phyloP scores from a whole-genome alignment of 2,797 vertebrate species.

The Alectoris magna region DNA sequence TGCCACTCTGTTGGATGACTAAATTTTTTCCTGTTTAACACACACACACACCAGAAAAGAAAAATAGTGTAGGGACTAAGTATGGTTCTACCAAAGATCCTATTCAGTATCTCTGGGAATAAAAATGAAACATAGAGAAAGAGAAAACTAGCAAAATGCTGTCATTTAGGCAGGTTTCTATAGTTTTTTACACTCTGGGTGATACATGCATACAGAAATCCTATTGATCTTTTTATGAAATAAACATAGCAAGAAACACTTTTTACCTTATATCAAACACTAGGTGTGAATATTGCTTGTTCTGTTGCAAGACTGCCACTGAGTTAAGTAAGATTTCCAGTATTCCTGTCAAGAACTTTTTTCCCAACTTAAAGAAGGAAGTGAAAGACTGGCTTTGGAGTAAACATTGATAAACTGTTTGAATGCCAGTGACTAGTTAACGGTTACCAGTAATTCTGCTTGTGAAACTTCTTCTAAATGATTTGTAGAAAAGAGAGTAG shows the following conservation, averaged over 20 bases:
- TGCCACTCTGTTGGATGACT: not conserved
- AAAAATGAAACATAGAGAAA: not conserved
- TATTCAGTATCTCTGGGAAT: not conserved
- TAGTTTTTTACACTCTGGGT: not conserved
- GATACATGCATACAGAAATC: not conserved
- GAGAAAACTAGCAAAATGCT: not conserved
- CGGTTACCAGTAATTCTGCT: not conserved
- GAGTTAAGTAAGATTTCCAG: not conserved
- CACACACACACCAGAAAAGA: not conserved
- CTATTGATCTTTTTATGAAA: not conserved
- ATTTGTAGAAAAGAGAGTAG: not conserved
- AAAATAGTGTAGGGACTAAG: not conserved
- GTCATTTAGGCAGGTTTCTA: not conserved
- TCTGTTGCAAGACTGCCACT: not conserved
- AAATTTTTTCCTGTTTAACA: not conserved
- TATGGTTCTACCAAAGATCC: not conserved
- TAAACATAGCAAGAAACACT: not conserved
- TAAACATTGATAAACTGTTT: not conserved
- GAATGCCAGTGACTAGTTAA: slow-evolving; percentile 7
- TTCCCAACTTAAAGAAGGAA: not conserved
- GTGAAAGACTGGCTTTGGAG: not conserved
- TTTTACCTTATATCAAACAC: not conserved
- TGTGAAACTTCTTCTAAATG: not conserved
- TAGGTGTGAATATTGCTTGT: not conserved
- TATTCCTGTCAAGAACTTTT: not conserved